Base-by-base conservation (phyloP, 2,888 invertebrate genomes). In the Limnephilus rhombicus region DNA sequence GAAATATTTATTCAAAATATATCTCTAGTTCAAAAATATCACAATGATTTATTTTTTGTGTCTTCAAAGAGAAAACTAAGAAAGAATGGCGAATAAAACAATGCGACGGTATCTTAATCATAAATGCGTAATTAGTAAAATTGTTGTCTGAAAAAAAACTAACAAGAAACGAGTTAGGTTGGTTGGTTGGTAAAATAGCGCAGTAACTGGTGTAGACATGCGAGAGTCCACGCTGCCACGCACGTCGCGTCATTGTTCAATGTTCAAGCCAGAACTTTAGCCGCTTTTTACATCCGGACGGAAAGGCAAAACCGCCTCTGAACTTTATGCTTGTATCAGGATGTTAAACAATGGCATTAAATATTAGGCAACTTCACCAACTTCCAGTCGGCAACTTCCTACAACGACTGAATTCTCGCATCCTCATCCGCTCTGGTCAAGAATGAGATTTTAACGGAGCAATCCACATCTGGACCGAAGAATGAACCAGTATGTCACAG, bases 281-380 rank as follows among this genome's bases (percentile, higher is more conserved):
- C 15, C 88, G 18, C 88, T 86, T 41, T 86, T 89, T 68, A 89
- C 37, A 68, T 89, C 87, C 87, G 91, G 86, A 81, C 91, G 86
- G 91, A 91, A 85, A 91, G 80, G 91, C 86, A 80, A 53, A 80
- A 87, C 68, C 68, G 81, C 86, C 91, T 82, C 87, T 31, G 13
- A 87, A 91, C 87, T 87, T 91, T 89, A 80, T 24, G 88, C 92
- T 80, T 82, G 89, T 90, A 85, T 80, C 85, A 85, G 90, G 90
- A 90, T 90, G 92, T 92, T 85, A 86, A 92, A 90, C 92, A 90
- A 90, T 92, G 90, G 24, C 85, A 92, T 92, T 89, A 92, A 92
- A 92, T 92, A 90, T 90, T 87, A 41, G 90, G 45, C 86, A 37
- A 88, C 41, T 85, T 18, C 12, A 85, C 3, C 31, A 82, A 68